A percentile compares a stretch with the other conserved stretches of the same genome.
Conservation (phyloP, 2,113 vertebrate genomes). For the Campylomormyrus numenius region DNA sequence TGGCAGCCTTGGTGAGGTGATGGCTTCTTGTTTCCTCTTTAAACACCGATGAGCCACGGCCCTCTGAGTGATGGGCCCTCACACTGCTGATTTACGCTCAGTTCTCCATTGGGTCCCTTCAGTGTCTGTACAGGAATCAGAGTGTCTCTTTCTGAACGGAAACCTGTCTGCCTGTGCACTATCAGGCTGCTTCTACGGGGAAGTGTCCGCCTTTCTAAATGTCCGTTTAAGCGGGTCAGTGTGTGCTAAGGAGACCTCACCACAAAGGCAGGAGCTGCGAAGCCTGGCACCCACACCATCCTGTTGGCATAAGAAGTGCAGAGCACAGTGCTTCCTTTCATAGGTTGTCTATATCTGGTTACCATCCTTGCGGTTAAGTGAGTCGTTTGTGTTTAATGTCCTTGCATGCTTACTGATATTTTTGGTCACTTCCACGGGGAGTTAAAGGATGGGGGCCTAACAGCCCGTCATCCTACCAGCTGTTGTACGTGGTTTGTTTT, state of each 20-base stretch:
- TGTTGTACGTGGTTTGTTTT: neutral
- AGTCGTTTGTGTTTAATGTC: neutral
- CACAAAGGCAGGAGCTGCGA: neutral
- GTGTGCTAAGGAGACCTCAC: neutral
- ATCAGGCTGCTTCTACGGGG: neutral
- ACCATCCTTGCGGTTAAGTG: neutral
- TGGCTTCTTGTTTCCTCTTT: neutral
- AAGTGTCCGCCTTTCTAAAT: neutral
- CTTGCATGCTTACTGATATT: neutral
- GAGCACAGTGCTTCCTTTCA: neutral
- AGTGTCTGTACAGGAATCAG: neutral
- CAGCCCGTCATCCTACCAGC: neutral
- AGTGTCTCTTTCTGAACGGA: neutral
- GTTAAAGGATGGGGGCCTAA: neutral
- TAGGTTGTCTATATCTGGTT: neutral
- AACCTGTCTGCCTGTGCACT: neutral
- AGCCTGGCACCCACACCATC: neutral
- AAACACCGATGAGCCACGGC: neutral
- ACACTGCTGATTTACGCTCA: neutral
- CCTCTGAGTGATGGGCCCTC: neutral
- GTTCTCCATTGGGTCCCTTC: neutral
- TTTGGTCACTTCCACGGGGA: neutral
- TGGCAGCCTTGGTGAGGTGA: neutral
- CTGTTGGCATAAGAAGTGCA: neutral
- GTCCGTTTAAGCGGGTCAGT: neutral